Conservation (phyloP, 2,888 invertebrate species). For the Ariolimax columbianus region DNA sequence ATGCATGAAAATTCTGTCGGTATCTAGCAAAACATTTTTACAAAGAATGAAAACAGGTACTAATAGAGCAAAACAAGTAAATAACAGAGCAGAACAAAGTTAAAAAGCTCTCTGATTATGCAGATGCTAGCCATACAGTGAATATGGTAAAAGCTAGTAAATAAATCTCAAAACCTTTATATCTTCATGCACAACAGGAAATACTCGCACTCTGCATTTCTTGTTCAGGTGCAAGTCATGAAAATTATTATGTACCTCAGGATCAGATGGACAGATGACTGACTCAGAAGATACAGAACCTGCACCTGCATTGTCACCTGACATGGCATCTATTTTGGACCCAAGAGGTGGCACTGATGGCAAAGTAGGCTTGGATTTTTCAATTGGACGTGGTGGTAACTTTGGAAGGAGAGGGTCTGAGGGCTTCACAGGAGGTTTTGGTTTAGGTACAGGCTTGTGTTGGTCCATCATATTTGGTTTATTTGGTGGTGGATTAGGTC, state of each 20-base stretch:
- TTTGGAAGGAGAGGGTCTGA: neutral
- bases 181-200: neutral
- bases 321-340: neutral
- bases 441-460: neutral
- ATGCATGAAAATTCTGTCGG: no score
- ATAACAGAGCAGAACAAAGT: neutral
- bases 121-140: neutral
- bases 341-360: neutral
- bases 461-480: neutral
- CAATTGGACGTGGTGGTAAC: constrained; percentile 15
- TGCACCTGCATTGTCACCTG: neutral
- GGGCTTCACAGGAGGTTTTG: neutral
- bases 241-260: neutral
- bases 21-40: no score
- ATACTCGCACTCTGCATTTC: constrained; percentile 1
- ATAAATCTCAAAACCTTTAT: neutral
- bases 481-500: constrained; percentile 18
- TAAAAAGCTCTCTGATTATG: neutral
- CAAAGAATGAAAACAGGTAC: neutral
- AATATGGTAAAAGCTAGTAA: neutral
- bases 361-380: neutral
- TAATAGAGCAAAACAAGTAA: neutral
- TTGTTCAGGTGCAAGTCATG: neutral
- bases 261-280: neutral
- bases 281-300: neutral